These are phyloP conservation scores for Zelostemma sp. DNA, from an alignment of 1,140 invertebrate species.

Conservation along the genomic window DNA sequence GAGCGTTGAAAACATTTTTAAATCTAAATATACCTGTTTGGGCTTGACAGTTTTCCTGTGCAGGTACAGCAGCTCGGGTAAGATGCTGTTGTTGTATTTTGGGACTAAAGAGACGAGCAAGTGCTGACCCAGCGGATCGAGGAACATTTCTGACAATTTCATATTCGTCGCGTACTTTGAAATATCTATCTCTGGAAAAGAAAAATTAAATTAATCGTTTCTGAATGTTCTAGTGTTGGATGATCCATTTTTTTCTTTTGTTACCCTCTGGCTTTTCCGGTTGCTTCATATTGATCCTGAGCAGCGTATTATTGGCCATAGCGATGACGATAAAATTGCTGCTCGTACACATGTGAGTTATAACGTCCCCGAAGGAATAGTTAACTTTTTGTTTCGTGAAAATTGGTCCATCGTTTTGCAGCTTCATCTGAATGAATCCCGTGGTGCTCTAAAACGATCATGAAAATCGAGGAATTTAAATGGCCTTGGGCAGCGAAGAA, in stretches of 20 bases:
- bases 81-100: constrained; percentile 73
- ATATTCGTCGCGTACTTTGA: constrained; percentile 74
- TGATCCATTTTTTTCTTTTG: background rate
- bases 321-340: constrained; percentile 87
- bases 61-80: constrained; percentile 85
- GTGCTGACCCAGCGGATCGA: constrained; percentile 90
- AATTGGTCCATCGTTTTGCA: constrained; percentile 80
- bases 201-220: too few relatives aligned
- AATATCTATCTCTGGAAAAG: constrained; percentile 72
- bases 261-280: constrained; percentile 84
- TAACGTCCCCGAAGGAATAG: constrained; percentile 80
- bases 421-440: constrained; percentile 78
- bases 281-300: constrained; percentile 85
- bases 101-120: constrained; percentile 81
- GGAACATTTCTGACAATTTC: constrained; percentile 80
- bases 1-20: too few relatives aligned
- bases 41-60: constrained; percentile 76
- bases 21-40: constrained; percentile 68
- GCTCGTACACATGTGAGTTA: constrained; percentile 84
- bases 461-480: background rate
- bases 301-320: constrained; percentile 85
- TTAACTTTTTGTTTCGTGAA: constrained; percentile 85
- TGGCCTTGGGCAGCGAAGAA: too few relatives aligned
- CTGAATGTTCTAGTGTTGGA: too few relatives aligned
- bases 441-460: constrained; percentile 68